A percentile compares a stretch with the other conserved stretches of the same genome.
Conservation (phyloP, 2,888 invertebrate genomes). For the Cryptus viduatorius region DNA sequence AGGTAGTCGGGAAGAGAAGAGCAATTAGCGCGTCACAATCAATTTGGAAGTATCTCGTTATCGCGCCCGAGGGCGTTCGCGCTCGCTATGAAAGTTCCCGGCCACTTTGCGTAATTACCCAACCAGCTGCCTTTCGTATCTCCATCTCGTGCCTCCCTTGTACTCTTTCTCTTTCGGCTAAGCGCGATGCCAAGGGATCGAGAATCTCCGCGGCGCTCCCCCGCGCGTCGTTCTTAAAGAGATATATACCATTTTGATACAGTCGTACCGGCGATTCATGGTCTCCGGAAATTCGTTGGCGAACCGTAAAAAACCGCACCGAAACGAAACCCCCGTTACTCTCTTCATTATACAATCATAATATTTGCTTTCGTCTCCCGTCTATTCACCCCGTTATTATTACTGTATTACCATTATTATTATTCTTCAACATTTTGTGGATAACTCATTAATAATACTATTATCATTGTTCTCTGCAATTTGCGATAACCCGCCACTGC, state of each 20-base stretch:
- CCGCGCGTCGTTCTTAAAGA: conserved; percentile 37
- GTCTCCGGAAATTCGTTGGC: neutral
- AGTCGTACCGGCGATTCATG: conserved; percentile 32
- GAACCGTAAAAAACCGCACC: conserved; percentile 5
- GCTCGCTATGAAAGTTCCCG: conserved; percentile 58
- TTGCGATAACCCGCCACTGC: neutral
- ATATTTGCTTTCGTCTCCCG: neutral
- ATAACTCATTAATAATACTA: neutral
- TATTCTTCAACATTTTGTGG: neutral
- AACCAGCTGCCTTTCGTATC: conserved; percentile 41
- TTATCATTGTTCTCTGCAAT: neutral
- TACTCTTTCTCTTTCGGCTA: conserved; percentile 46
- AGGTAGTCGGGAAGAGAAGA: conserved; percentile 55
- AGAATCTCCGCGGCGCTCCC: neutral
- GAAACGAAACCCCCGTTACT: neutral
- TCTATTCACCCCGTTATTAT: neutral
- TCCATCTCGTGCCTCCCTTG: conserved; percentile 13
- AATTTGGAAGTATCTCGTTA: conserved; percentile 67
- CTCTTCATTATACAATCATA: neutral
- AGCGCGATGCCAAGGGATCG: conserved; percentile 30
- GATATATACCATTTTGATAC: conserved; percentile 42
- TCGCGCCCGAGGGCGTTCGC: conserved; percentile 60
- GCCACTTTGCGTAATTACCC: conserved; percentile 68
- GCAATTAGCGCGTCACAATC: conserved; percentile 67
- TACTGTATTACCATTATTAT: neutral